Evolutionary conservation across 1,140 invertebrate species (phyloP).

Genomic region (Lepidurus arcticus): DNA sequence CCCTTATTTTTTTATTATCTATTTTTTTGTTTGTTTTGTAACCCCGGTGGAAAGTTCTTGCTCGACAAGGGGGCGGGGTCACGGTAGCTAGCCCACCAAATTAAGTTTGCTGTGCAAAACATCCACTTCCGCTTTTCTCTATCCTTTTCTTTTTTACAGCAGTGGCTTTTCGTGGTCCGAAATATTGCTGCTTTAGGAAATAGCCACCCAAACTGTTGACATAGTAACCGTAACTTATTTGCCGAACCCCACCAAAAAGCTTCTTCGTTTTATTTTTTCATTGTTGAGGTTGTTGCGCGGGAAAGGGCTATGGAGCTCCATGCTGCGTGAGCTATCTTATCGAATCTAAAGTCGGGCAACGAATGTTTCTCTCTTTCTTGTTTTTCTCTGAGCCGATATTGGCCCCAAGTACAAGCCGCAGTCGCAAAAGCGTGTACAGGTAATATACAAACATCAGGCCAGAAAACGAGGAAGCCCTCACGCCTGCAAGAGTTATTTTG

Average conservation of each 20-base stretch:
- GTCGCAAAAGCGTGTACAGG: neutral
- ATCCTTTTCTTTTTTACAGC: neutral
- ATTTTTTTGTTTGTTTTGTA: neutral
- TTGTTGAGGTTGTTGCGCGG: constrained; percentile 1
- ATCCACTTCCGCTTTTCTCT: neutral
- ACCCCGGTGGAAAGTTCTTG: neutral
- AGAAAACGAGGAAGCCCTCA: neutral
- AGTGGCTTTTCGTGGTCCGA: neutral
- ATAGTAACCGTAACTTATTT: constrained; percentile 5
- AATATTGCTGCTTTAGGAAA: constrained; percentile 4
- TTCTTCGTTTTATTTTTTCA: neutral
- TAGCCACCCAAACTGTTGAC: neutral
- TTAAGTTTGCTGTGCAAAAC: constrained; percentile 16
- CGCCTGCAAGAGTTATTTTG: neutral
- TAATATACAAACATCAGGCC: neutral
- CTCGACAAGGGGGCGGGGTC: no score
- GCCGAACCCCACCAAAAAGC: neutral
- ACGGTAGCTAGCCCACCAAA: neutral
- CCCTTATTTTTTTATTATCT: neutral
- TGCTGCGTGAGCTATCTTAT: neutral
- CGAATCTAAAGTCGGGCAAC: neutral
- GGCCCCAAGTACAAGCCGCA: neutral
- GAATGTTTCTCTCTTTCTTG: neutral
- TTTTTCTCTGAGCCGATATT: neutral
- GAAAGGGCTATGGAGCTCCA: neutral